Conservation (phyloP, 2,797 vertebrate species). For the Myotis findleyi region DNA sequence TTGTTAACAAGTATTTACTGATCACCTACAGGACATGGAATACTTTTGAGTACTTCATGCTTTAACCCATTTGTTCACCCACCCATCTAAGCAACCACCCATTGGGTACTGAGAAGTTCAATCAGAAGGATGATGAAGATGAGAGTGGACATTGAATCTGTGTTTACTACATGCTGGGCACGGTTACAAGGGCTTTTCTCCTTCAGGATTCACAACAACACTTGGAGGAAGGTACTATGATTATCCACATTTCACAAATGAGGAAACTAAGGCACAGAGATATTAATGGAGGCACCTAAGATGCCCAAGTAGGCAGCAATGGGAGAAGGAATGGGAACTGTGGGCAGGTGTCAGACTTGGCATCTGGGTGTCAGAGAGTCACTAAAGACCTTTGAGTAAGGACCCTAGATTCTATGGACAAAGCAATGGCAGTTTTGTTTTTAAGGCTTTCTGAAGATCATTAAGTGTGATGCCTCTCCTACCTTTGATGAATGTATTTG, state of each 20-base stretch:
- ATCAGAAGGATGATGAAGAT: neutral
- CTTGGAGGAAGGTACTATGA: neutral
- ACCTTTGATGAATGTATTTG: neutral
- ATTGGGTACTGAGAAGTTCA: neutral
- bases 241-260: neutral
- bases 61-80: neutral
- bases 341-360: neutral
- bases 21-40: neutral
- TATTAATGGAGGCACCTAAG: neutral
- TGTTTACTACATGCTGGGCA: fast-evolving
- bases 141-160: fast-evolving
- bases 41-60: neutral
- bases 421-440: neutral
- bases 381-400: neutral
- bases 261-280: neutral
- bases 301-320: neutral
- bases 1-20: neutral
- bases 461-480: neutral
- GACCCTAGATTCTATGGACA: neutral
- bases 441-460: neutral
- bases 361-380: neutral
- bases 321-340: neutral
- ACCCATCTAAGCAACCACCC: neutral
- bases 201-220: neutral
- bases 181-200: neutral